Evolutionary conservation across 2,888 invertebrate genomes (phyloP).

Genomic region (Nomada fabriciana): DNA sequence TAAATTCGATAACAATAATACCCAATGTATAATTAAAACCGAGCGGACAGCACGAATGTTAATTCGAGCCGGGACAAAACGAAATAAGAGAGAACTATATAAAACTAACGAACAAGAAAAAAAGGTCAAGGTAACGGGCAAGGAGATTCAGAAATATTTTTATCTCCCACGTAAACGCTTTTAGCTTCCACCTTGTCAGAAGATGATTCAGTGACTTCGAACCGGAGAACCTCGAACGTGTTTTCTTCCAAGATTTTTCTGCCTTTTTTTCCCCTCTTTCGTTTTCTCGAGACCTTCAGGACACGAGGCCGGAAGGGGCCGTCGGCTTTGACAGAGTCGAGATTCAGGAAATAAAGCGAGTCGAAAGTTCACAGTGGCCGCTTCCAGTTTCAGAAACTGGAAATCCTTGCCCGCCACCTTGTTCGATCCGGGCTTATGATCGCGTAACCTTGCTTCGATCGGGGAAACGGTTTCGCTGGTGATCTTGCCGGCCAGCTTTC

Average conservation of each 20-base stretch:
- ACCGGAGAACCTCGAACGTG: neutral
- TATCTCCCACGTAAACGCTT: neutral
- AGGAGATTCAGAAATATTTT: neutral
- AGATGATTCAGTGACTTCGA: neutral
- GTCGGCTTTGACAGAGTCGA: neutral
- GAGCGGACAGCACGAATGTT: no score
- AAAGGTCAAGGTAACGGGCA: neutral
- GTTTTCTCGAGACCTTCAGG: neutral
- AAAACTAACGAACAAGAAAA: no score
- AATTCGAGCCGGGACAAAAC: no score
- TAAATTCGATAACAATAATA: no score
- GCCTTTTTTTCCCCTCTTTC: no score
- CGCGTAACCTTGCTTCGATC: slow-evolving; percentile 44
- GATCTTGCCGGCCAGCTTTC: slow-evolving; percentile 9
- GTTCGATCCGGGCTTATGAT: slow-evolving; percentile 24
- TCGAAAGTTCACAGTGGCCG: slow-evolving; percentile 32
- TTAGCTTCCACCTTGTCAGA: neutral
- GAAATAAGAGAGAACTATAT: no score
- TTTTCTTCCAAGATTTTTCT: neutral
- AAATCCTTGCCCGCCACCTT: slow-evolving; percentile 37
- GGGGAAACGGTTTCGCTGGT: slow-evolving; percentile 30
- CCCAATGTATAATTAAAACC: no score
- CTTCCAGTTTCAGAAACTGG: slow-evolving; percentile 50
- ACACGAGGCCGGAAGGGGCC: slow-evolving; percentile 2
- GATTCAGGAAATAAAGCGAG: slow-evolving; percentile 8